Evolutionary conservation across 1,140 invertebrate species (phyloP).

Genomic region (Drosophila pallidifrons): DNA sequence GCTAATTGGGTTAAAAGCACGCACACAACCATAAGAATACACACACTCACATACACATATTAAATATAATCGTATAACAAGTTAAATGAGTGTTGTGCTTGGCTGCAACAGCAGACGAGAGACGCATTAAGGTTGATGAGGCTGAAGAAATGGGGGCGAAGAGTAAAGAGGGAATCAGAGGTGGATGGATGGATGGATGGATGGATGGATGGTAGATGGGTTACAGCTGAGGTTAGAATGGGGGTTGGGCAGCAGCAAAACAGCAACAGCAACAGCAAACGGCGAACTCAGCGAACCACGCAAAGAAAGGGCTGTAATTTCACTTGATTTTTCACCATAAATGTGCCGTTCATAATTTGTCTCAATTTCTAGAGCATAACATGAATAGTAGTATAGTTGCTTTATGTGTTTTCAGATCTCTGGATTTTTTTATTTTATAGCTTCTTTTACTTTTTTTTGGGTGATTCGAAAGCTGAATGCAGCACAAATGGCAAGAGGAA

Average conservation of each 20-base stretch:
- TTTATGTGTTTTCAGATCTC: not conserved
- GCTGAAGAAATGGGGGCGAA: not conserved
- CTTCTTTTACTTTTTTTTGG: not conserved
- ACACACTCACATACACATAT: conserved; percentile 15
- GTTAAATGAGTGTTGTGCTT: conserved; percentile 55
- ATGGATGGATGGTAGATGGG: not conserved
- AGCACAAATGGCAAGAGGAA: not conserved
- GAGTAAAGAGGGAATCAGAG: not conserved
- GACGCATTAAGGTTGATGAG: conserved; percentile 53
- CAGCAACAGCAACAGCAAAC: too few species aligned
- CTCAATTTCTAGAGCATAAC: conserved; percentile 75
- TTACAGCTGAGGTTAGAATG: not conserved
- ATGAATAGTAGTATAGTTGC: conserved; percentile 6
- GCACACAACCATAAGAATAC: conserved; percentile 10
- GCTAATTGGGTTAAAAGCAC: conserved; percentile 79
- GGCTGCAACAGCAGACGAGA: conserved; percentile 42
- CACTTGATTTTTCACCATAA: conserved; percentile 58
- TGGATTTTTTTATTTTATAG: conserved; percentile 12
- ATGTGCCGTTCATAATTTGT: conserved; percentile 78
- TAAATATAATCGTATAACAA: conserved; percentile 33
- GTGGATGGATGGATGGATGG: not conserved
- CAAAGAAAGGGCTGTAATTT: conserved; percentile 69
- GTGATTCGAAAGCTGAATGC: conserved; percentile 54
- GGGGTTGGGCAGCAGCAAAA: conserved; percentile 29
- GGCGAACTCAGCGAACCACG: conserved; percentile 43